A percentile compares a stretch with the other conserved stretches of the same genome.
Evolutionary conservation across 2,888 invertebrate species (phyloP).

Genomic region (Drosophila melanosoma): DNA sequence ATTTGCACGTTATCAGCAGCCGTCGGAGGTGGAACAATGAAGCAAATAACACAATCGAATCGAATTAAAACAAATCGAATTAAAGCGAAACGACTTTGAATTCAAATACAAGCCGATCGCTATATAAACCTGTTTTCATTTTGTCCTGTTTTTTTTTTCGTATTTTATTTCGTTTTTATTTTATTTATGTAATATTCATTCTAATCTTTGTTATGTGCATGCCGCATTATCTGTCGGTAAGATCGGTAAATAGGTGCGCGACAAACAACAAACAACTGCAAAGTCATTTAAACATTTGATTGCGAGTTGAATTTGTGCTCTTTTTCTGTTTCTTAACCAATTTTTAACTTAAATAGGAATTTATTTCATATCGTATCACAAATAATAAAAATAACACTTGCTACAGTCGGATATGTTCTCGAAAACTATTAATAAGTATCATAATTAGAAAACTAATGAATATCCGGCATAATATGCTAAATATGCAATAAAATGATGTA

Average conservation of each 20-base stretch:
- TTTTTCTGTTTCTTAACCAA: neutral
- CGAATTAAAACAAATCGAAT: neutral
- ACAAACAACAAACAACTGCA: conserved; percentile 42
- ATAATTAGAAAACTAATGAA: neutral
- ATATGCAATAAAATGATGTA: neutral
- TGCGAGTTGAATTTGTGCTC: neutral
- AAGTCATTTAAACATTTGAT: conserved; percentile 44
- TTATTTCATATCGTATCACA: neutral
- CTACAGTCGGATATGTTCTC: neutral
- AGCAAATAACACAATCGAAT: conserved; percentile 14
- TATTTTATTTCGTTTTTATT: neutral
- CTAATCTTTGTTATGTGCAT: conserved; percentile 37
- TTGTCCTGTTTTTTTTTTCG: neutral
- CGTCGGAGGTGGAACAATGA: conserved; percentile 57
- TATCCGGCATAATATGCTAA: conserved; percentile 16
- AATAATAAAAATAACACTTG: neutral
- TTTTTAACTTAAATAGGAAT: neutral
- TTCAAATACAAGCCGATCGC: conserved; percentile 14
- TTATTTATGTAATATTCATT: conserved; percentile 17
- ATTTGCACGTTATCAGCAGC: conserved; percentile 60
- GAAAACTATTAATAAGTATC: neutral
- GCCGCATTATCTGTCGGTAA: conserved; percentile 32
- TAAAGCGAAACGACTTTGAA: conserved; percentile 10
- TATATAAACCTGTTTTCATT: conserved; percentile 11
- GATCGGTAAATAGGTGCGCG: conserved; percentile 39